A percentile compares a stretch with the other conserved stretches of the same genome.
Evolutionary conservation across 2,797 vertebrate species (phyloP).

Genomic region (Gorsachius magnificus): DNA sequence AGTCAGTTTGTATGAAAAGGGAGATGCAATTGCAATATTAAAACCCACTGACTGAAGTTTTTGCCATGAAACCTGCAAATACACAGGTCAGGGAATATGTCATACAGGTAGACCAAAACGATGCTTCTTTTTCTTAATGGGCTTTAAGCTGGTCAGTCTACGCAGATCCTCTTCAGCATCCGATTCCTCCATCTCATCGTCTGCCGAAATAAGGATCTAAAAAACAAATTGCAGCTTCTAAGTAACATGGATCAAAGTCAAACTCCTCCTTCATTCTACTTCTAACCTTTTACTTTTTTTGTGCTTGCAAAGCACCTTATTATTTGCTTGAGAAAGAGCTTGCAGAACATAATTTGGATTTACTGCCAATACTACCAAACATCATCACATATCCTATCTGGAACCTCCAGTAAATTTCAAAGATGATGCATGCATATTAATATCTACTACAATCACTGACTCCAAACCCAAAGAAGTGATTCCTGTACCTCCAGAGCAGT

Average conservation of each 20-base stretch:
- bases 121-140: slow-evolving; percentile 92
- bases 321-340: not conserved
- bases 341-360: not conserved
- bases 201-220: slow-evolving; percentile 96
- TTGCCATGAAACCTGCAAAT: slow-evolving; percentile 3
- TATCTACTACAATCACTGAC: not conserved
- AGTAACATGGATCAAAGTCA: not conserved
- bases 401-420: not conserved
- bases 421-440: not conserved
- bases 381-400: not conserved
- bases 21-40: slow-evolving; percentile 36
- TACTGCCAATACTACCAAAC: not conserved
- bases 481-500: not conserved
- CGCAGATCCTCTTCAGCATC: slow-evolving; percentile 89
- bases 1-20: slow-evolving; percentile 59
- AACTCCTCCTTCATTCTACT: not conserved
- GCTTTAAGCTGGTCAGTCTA: slow-evolving; percentile 87
- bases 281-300: not conserved
- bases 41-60: slow-evolving; percentile 48
- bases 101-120: slow-evolving; percentile 94
- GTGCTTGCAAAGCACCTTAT: not conserved
- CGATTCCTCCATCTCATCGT: slow-evolving; percentile 97
- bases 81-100: slow-evolving; percentile 66
- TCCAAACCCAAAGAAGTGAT: not conserved
- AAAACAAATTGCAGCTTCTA: not conserved